A percentile compares a stretch with the other conserved stretches of the same genome.
Conservation (phyloP, 2,113 vertebrate species). For the Tauraco erythrolophus region DNA sequence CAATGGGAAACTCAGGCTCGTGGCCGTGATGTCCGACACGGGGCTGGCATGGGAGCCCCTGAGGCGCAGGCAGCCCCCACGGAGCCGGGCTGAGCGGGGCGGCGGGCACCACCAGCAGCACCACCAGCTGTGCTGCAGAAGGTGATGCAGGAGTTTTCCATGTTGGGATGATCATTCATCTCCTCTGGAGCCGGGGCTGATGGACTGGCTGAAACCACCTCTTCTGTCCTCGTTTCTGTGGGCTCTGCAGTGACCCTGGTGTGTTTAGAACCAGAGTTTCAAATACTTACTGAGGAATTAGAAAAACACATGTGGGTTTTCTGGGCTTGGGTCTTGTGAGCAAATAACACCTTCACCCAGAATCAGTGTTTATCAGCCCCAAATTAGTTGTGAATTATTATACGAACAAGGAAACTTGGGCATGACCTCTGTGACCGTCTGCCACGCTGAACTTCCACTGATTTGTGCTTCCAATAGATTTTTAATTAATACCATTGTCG, state of each 20-base stretch:
- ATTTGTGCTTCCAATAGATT: not conserved
- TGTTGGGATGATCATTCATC: not conserved
- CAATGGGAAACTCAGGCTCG: not conserved
- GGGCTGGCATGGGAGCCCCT: not conserved
- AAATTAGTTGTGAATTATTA: not conserved
- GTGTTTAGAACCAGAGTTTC: not conserved
- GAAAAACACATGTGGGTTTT: not conserved
- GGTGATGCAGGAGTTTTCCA: not conserved
- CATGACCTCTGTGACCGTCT: not conserved
- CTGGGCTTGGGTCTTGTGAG: not conserved
- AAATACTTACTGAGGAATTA: not conserved
- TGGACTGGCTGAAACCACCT: not conserved
- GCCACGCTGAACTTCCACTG: not conserved
- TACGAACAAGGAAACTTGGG: not conserved
- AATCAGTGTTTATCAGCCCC: not conserved
- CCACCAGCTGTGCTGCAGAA: not conserved
- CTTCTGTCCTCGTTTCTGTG: not conserved
- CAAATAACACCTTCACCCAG: not conserved
- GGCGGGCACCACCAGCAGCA: not conserved
- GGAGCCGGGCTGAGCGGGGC: not conserved
- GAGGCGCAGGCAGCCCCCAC: fast-evolving
- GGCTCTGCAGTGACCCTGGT: not conserved
- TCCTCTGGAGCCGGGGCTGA: not conserved
- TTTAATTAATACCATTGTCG: not conserved
- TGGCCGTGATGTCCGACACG: fast-evolving